Evolutionary conservation across 2,888 invertebrate genomes (phyloP).

Genomic region (Orchesellides sinensis): DNA sequence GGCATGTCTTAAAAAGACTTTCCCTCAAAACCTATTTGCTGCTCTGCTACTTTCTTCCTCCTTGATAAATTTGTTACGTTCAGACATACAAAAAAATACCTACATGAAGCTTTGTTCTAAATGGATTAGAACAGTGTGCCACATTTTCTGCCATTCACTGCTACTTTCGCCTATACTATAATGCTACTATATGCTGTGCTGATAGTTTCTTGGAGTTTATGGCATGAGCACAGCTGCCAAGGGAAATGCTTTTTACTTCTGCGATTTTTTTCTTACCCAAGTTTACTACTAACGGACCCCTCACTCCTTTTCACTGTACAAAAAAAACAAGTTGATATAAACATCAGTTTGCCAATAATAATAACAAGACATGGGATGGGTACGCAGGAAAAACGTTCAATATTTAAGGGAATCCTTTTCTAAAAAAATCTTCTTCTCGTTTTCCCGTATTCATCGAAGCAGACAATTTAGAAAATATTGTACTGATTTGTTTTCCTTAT

Average conservation of each 20-base stretch:
- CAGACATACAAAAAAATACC: no score
- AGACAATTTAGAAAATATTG: conserved; percentile 2
- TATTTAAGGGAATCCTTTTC: background rate
- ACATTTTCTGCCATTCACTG: conserved; percentile 11
- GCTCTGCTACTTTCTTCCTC: no score
- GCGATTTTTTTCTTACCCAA: conserved; percentile 17
- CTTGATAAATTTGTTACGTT: no score
- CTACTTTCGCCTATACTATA: background rate
- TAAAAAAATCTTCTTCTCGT: background rate
- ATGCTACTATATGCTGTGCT: background rate
- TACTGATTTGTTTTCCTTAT: background rate
- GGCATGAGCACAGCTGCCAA: conserved; percentile 29
- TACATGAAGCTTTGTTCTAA: no score
- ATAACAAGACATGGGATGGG: background rate
- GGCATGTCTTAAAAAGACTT: no score
- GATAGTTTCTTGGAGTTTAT: conserved; percentile 31
- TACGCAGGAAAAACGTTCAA: background rate
- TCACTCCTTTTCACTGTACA: background rate
- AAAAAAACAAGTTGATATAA: background rate
- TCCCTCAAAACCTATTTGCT: no score
- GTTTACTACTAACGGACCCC: no score
- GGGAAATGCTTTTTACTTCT: conserved; percentile 27
- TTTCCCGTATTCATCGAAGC: background rate
- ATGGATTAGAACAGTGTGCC: background rate
- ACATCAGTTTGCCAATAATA: conserved; percentile 17